phyloP scores from a whole-genome alignment of 2,797 vertebrate genomes.

The Podargus strigoides region DNA sequence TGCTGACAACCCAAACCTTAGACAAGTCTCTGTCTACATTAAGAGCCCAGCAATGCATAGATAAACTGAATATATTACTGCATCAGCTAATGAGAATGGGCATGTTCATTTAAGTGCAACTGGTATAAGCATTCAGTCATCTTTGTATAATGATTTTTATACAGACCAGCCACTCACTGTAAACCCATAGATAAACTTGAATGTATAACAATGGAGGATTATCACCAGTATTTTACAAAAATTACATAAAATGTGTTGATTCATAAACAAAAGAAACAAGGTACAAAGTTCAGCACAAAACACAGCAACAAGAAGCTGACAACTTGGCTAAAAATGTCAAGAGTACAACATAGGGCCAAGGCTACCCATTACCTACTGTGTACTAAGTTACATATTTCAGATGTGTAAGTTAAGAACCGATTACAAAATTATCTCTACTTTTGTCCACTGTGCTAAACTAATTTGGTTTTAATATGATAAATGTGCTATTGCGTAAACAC shows the following conservation, averaged over 20 bases:
- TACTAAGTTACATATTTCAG: slow-evolving; percentile 43
- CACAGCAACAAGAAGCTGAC: slow-evolving; percentile 71
- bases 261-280: slow-evolving; percentile 56
- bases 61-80: slow-evolving; percentile 90
- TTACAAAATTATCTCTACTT: slow-evolving; percentile 37
- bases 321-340: slow-evolving; percentile 60
- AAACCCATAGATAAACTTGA: slow-evolving; percentile 67
- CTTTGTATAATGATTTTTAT: slow-evolving; percentile 57
- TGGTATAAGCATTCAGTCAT: slow-evolving; percentile 75
- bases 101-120: slow-evolving; percentile 77
- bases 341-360: slow-evolving; percentile 73
- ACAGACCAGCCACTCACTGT: slow-evolving; percentile 70
- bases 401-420: slow-evolving; percentile 48
- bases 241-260: slow-evolving; percentile 56
- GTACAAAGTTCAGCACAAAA: slow-evolving; percentile 70
- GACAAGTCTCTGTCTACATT: slow-evolving; percentile 72
- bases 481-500: slow-evolving; percentile 67
- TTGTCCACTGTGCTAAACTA: slow-evolving; percentile 71
- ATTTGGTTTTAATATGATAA: slow-evolving; percentile 31
- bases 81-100: slow-evolving; percentile 82
- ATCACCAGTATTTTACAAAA: slow-evolving; percentile 70
- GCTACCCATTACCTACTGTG: slow-evolving; percentile 71
- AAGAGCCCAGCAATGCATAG: slow-evolving; percentile 92
- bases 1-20: slow-evolving; percentile 77
- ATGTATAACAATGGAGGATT: slow-evolving; percentile 57